phyloP scores from a whole-genome alignment of 2,797 vertebrate species.

The Chlorospingus semifuscus region DNA sequence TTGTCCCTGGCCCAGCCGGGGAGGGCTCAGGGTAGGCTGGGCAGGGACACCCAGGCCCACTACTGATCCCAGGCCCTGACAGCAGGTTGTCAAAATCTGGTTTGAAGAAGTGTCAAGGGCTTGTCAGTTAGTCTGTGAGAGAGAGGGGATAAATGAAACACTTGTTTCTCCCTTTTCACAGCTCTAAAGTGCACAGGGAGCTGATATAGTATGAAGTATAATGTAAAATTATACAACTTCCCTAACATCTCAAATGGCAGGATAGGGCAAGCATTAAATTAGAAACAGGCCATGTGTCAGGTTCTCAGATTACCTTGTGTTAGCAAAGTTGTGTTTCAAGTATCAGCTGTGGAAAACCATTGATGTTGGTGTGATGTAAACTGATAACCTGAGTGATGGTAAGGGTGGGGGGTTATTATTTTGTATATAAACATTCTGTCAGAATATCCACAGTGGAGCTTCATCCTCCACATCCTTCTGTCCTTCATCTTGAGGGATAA shows the following conservation, averaged over 20 bases:
- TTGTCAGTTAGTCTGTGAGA: background rate
- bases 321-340: background rate
- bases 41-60: background rate
- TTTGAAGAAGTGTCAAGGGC: background rate
- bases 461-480: background rate
- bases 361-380: background rate
- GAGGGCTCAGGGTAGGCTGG: background rate
- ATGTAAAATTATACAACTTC: background rate
- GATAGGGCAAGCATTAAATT: background rate
- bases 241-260: background rate
- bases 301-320: background rate
- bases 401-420: background rate
- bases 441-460: background rate
- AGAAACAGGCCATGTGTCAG: background rate
- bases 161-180: background rate
- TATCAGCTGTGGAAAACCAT: background rate
- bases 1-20: accelerated
- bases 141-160: background rate
- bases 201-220: background rate
- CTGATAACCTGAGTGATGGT: background rate
- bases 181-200: background rate
- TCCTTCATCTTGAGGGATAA: background rate
- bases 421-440: background rate
- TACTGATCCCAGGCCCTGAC: background rate
- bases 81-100: background rate